Conservation (phyloP, 2,888 invertebrate species). For the Dasypolia templi region DNA sequence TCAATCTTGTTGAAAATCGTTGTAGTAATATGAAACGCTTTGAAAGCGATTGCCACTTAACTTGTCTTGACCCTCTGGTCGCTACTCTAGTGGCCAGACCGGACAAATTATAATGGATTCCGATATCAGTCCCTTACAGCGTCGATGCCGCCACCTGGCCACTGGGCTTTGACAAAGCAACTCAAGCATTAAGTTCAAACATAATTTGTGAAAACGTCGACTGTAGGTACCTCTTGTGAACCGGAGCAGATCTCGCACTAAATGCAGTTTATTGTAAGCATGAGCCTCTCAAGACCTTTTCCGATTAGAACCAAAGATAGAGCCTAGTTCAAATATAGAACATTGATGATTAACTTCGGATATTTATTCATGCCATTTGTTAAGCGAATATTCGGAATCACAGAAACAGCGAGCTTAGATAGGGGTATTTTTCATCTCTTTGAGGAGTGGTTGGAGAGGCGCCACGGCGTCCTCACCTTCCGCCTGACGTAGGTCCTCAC, state of each 20-base stretch:
- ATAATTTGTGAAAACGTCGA: not conserved
- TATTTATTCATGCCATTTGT: slow-evolving; percentile 5
- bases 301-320: slow-evolving; percentile 15
- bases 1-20: not conserved
- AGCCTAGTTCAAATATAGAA: slow-evolving; percentile 6
- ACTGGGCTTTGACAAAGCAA: not conserved
- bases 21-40: not conserved
- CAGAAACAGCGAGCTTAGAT: not conserved
- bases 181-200: not conserved
- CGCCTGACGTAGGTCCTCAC: too few species aligned
- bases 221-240: not conserved
- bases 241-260: not conserved
- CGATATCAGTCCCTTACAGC: too few species aligned
- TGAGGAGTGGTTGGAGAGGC: too few species aligned
- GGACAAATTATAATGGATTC: not conserved
- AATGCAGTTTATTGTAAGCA: not conserved
- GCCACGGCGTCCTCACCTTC: too few species aligned
- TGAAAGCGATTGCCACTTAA: not conserved
- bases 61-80: not conserved
- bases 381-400: not conserved
- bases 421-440: too few species aligned
- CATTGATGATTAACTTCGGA: not conserved
- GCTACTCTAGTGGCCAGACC: not conserved
- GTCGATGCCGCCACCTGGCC: not conserved
- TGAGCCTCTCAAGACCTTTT: slow-evolving; percentile 9